Percentiles rank a stretch among this genome's conserved stretches.
phyloP scores from a whole-genome alignment of 2,888 invertebrate genomes.

The Brachyopa scutellaris region DNA sequence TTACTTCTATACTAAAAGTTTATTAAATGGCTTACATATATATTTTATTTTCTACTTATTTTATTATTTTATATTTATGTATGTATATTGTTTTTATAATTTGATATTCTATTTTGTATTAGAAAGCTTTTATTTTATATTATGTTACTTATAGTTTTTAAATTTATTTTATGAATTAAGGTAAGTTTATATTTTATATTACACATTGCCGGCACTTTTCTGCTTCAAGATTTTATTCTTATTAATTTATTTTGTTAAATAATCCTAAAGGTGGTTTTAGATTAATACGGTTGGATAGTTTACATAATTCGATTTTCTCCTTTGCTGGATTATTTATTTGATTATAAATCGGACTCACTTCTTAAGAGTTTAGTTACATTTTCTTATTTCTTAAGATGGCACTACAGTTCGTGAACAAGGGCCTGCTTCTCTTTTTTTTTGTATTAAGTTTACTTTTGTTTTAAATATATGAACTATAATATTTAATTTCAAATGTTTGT shows the following conservation, averaged over 20 bases:
- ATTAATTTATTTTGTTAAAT: slow-evolving; percentile 26
- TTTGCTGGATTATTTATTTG: slow-evolving; percentile 6
- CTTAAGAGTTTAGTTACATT: slow-evolving; percentile 26
- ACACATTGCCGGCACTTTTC: slow-evolving; percentile 77
- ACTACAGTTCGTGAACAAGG: no score
- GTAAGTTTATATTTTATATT: slow-evolving; percentile 74
- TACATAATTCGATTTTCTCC: slow-evolving; percentile 46
- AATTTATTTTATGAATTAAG: slow-evolving; percentile 28
- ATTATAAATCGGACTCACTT: slow-evolving; percentile 2
- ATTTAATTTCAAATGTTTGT: not conserved
- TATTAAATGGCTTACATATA: slow-evolving; percentile 33
- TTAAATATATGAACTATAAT: slow-evolving; percentile 12
- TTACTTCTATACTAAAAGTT: slow-evolving; percentile 41
- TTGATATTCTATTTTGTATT: slow-evolving; percentile 66
- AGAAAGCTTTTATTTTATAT: slow-evolving; percentile 51
- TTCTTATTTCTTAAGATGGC: no score
- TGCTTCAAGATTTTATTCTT: slow-evolving; percentile 34
- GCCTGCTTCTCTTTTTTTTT: no score
- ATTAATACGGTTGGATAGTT: slow-evolving; percentile 56
- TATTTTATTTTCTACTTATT: slow-evolving; percentile 33
- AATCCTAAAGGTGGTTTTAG: slow-evolving; percentile 66
- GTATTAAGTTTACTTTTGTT: slow-evolving; percentile 19
- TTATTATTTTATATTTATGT: not conserved
- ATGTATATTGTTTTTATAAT: slow-evolving; percentile 41
- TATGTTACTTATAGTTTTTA: not conserved